Base-by-base conservation (phyloP, 1,140 invertebrate genomes). In the Ceratina calcarata region DNA sequence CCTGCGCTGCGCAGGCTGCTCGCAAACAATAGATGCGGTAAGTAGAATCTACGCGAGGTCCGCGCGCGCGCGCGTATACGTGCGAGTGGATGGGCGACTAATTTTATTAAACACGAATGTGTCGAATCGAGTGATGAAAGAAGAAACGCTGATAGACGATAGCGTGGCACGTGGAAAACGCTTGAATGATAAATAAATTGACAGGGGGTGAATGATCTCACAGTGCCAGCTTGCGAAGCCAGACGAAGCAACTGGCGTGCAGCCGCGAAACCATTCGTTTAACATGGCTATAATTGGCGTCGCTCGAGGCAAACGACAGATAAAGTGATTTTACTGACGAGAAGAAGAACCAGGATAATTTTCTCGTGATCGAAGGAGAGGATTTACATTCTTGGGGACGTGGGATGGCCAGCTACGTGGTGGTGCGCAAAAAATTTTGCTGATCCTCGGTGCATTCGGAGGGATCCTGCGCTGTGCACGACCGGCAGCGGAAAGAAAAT, bases 271-370 rank as follows among this genome's bases (percentile, higher is more conserved):
- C 20, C 13, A 27, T 3, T 10, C 3, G n/a, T 65, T 83, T 86
- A 89, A 88, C 89, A 90, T 90, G 90, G 89, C 89, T 84, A 88
- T 85, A 87, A 85, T 83, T 68, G 65, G 76, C 61, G 65, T 58
- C 55, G 22, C 49, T 61, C 57, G 45, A 24, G 13, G 37, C 37
- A 10, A 10, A 10, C 37, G 10, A 10, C 37, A 45, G 37, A 45
- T 10, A 45, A 45, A 45, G 37, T 45, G 37, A 45, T 45, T 45
- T 45, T 10, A 45, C 37, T 45, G 2, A 6, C 37, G 6, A 37
- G 1, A 49, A 32, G 7, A 3, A n/a, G 12, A 24, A 4, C 0
- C 37, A 10, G 37, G 32, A 37, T 37, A 45, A 45, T 45, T 45
- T 45, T 10, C 37, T 45, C 37, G 37, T 45, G 16, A 12, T 6